These are phyloP conservation scores for Pteropus rufus DNA, from an alignment of 2,797 vertebrate species.

Conservation along the genomic window DNA sequence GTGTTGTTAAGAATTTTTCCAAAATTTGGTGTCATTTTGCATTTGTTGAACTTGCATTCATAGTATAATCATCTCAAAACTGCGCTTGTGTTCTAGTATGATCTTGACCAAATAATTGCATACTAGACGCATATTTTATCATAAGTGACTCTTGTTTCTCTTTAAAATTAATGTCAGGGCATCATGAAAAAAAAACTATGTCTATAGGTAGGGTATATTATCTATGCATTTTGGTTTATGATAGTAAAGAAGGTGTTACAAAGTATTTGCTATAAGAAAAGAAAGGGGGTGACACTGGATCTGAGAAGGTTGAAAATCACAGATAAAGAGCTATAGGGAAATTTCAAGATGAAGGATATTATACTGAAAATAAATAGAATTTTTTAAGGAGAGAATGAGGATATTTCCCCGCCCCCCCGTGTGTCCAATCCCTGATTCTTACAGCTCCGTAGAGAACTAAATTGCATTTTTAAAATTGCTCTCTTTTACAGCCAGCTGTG, in stretches of 20 bases:
- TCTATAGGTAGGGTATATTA: neutral
- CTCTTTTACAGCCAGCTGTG: slow-evolving; percentile 70
- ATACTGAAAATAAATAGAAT: slow-evolving; percentile 41
- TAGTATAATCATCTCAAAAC: neutral
- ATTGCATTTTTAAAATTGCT: slow-evolving; percentile 60
- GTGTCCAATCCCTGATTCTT: slow-evolving; percentile 49
- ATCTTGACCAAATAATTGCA: neutral
- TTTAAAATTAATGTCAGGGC: neutral
- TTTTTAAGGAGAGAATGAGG: slow-evolving; percentile 34
- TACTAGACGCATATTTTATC: neutral
- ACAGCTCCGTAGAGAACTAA: slow-evolving; percentile 40
- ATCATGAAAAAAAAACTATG: neutral
- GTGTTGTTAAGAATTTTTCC: neutral
- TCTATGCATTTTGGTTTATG: neutral
- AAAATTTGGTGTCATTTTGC: neutral
- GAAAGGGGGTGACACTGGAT: neutral
- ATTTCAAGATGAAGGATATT: slow-evolving; percentile 31
- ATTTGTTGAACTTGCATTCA: neutral
- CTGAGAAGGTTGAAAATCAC: neutral
- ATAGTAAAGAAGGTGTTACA: neutral
- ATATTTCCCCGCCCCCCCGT: neutral
- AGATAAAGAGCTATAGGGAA: neutral
- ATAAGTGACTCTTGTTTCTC: neutral
- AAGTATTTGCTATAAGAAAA: neutral
- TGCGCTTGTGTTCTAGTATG: neutral